These are phyloP conservation scores for Caranx melampygus DNA, from an alignment of 2,113 vertebrate genomes.

Conservation along the genomic window DNA sequence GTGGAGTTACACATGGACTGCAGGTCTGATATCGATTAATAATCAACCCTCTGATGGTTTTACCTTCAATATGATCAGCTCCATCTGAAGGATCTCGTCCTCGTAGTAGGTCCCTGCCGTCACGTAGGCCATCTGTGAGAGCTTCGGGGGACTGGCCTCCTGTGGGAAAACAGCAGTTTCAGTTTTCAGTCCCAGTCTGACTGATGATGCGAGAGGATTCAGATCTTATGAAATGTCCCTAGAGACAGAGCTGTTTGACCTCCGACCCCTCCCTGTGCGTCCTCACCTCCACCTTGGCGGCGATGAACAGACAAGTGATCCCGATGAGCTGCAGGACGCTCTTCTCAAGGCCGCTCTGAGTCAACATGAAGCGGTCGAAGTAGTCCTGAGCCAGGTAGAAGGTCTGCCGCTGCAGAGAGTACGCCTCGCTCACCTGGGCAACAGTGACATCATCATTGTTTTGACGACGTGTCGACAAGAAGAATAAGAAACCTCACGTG, in stretches of 20 bases:
- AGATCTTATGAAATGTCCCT: too few species aligned
- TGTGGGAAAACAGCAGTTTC: conserved; percentile 57
- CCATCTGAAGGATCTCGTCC: conserved; percentile 92
- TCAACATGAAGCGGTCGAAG: conserved; percentile 94
- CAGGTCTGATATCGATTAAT: background rate
- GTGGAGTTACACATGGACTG: background rate
- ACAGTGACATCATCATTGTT: background rate
- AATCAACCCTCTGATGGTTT: background rate
- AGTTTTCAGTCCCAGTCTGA: too few species aligned
- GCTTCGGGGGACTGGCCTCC: conserved; percentile 94
- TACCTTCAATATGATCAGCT: conserved; percentile 93
- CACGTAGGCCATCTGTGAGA: conserved; percentile 91
- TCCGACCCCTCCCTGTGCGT: fast-evolving
- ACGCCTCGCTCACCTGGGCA: conserved; percentile 90
- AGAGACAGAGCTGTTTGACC: background rate
- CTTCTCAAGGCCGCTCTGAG: conserved; percentile 87
- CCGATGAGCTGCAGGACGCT: conserved; percentile 91
- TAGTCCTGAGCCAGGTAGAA: conserved; percentile 96
- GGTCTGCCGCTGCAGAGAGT: conserved; percentile 92
- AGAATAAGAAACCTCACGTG: too few species aligned
- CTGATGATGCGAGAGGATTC: too few species aligned
- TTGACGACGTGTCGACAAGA: too few species aligned
- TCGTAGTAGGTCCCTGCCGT: conserved; percentile 92
- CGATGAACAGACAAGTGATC: conserved; percentile 92
- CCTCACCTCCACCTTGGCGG: conserved; percentile 92